A percentile compares a stretch with the other conserved stretches of the same genome.
These are phyloP conservation scores for Pantherophis vulpinus DNA, from an alignment of 2,797 vertebrate species.

Conservation along the genomic window DNA sequence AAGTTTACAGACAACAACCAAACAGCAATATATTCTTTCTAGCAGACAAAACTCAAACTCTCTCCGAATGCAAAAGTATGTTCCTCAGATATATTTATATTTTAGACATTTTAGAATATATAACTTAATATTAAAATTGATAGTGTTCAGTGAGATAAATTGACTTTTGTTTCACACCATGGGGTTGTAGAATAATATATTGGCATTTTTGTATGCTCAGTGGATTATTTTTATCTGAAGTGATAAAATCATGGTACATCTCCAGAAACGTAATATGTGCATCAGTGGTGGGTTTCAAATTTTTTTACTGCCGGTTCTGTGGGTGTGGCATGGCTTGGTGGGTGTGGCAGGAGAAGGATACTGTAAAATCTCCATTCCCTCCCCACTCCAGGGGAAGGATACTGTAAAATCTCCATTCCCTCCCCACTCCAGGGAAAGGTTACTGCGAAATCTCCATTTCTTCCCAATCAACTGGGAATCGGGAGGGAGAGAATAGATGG, in stretches of 20 bases:
- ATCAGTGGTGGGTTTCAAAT: no score
- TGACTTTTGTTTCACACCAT: not conserved
- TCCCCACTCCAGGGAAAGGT: no score
- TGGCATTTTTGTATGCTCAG: not conserved
- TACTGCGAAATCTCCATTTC: no score
- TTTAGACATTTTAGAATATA: not conserved
- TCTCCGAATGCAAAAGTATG: conserved; percentile 88
- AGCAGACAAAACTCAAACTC: conserved; percentile 79
- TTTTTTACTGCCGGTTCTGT: no score
- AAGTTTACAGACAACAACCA: conserved; percentile 88
- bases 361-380: no score
- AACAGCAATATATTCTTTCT: conserved; percentile 95
- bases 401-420: no score
- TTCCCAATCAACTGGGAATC: no score
- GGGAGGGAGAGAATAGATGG: no score
- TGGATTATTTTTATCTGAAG: not conserved
- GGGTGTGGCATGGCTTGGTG: no score
- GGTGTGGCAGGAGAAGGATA: no score
- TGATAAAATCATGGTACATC: not conserved
- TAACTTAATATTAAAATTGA: not conserved
- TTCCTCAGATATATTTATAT: conserved; percentile 13
- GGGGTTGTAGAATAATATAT: not conserved
- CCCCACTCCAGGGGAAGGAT: no score
- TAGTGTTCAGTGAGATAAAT: not conserved
- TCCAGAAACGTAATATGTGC: not conserved